Conservation (phyloP, 2,888 invertebrate genomes). For the Cerceris ruficornis region DNA sequence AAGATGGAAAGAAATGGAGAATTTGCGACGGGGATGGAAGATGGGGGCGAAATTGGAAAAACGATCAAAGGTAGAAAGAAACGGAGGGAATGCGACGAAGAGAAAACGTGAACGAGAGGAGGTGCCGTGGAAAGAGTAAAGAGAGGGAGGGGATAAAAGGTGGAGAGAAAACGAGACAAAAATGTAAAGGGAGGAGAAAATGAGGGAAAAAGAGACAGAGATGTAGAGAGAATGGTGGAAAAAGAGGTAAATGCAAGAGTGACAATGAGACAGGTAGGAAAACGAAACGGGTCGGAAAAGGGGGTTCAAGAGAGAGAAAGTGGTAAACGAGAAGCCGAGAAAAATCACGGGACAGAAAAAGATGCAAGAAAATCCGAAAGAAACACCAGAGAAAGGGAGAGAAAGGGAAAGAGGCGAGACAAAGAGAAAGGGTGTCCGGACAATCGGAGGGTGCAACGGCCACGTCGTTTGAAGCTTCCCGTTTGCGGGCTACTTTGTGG, state of each 20-base stretch:
- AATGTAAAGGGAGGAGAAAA: not conserved
- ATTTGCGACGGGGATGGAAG: not conserved
- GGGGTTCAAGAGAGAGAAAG: constrained; percentile 12
- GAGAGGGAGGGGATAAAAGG: not conserved
- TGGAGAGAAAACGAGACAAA: not conserved
- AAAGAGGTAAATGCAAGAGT: constrained; percentile 20
- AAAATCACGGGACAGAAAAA: too few species aligned
- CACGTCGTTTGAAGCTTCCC: constrained; percentile 72
- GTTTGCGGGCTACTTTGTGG: constrained; percentile 75
- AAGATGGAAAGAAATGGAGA: not conserved
- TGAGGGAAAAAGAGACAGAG: constrained; percentile 11
- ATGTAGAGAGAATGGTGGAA: not conserved
- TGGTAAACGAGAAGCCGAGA: too few species aligned
- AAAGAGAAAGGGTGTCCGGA: constrained; percentile 40
- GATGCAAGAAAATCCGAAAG: not conserved
- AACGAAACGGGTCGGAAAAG: not conserved
- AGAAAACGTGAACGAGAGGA: not conserved
- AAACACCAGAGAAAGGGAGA: not conserved
- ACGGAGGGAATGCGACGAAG: not conserved
- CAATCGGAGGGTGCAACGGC: constrained; percentile 69
- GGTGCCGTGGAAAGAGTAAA: not conserved
- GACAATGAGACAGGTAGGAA: too few species aligned
- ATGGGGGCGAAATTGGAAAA: not conserved
- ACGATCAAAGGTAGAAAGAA: not conserved
- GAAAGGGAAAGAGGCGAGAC: constrained; percentile 1